Evolutionary conservation across 2,797 vertebrate species (phyloP).

Genomic region (Lemur catta): DNA sequence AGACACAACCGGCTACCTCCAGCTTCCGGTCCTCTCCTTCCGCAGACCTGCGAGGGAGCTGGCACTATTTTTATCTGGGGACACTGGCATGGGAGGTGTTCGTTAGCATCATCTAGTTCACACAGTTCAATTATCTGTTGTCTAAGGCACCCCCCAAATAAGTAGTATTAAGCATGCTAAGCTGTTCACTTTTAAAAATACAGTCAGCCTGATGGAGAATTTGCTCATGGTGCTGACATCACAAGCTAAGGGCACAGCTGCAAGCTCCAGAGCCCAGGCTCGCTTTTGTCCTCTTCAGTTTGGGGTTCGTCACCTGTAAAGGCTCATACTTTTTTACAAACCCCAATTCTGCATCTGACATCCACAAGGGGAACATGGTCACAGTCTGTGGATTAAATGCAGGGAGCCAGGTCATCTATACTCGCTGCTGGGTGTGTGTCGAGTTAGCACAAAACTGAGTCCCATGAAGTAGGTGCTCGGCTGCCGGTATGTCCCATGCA

Average conservation of each 20-base stretch:
- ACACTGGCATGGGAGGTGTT: slow-evolving; percentile 52
- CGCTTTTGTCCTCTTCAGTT: slow-evolving; percentile 67
- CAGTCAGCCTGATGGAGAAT: slow-evolving; percentile 74
- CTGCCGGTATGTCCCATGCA: neutral
- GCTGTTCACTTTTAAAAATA: slow-evolving; percentile 80
- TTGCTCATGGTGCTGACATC: slow-evolving; percentile 75
- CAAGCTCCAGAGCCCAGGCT: slow-evolving; percentile 54
- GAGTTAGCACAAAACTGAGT: no score
- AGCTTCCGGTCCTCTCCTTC: slow-evolving; percentile 60
- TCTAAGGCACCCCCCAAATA: slow-evolving; percentile 77
- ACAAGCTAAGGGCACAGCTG: slow-evolving; percentile 68
- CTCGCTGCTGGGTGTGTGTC: accelerated
- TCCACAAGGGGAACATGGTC: neutral
- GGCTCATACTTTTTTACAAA: neutral
- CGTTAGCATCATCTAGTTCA: slow-evolving; percentile 77
- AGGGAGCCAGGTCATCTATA: no score
- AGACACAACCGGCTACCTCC: slow-evolving; percentile 51
- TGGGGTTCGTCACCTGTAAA: slow-evolving; percentile 71
- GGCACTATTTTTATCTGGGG: slow-evolving; percentile 78
- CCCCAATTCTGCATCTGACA: neutral
- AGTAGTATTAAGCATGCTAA: slow-evolving; percentile 69
- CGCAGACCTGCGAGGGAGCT: slow-evolving; percentile 71
- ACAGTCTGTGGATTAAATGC: neutral
- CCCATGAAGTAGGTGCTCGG: neutral
- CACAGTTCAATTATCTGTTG: slow-evolving; percentile 67